Evolutionary conservation across 2,113 vertebrate genomes (phyloP), one percentile per base, ranked within the genome.

Genomic region (Albula goreensis): DNA sequence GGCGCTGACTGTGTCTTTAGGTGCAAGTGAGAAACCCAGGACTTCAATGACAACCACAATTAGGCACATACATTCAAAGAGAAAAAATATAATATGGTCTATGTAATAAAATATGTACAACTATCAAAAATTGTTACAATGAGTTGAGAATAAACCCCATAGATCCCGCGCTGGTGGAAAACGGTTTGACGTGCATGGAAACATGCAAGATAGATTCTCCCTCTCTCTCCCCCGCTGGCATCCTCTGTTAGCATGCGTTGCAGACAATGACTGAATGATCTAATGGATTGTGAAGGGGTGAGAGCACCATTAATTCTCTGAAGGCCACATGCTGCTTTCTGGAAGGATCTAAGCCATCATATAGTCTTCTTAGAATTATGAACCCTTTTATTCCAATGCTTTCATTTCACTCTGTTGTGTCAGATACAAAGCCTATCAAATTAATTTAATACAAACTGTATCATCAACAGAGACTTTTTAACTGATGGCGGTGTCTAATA

Each of bases 1-100:
- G 83, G 78, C 56, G 90, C 88, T 87, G 91, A 90, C 80, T 82
- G 63, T 85, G 80, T 60, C 86, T 10, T 41, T 41, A 41, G 31
- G 31, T 41, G 31, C 0, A 41, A 41, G 31, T 41, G 31, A 41
- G 31, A 41, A 41, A 41, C 31, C 31, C 31, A 41, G 31, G 31
- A 41, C 31, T 41, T 41, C 31, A 41, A 41, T 1, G 31, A 41
- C 31, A 41, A 41, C 31, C 5, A 84, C 17, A 70, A 2, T 12
- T n/a, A 74, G 22, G 2, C n/a, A 51, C n/a, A 57, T 12, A 12
- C 31, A 79, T 13, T 79, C 7, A 79, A 41, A 78, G 77, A 60
- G 7, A 57, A 79, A 13, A 78, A 41, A 49, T 41, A 19, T 60
- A 15, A 25, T 0, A 10, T 22, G n/a, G 50, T 25, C 41, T 25